phyloP scores from a whole-genome alignment of 2,888 invertebrate genomes.

The Callyntrura guangdongensis region DNA sequence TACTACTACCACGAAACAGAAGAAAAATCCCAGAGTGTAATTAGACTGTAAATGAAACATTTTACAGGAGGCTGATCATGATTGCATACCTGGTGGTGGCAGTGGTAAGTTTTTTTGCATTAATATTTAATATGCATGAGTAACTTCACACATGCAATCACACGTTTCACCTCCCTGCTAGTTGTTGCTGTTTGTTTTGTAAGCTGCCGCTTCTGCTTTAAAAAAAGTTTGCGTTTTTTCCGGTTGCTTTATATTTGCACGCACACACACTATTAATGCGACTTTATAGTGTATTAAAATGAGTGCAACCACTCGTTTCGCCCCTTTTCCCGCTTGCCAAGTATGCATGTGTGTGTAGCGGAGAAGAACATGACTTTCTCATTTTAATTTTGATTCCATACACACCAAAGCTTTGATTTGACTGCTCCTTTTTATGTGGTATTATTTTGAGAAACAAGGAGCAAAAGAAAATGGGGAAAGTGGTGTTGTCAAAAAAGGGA shows the following conservation, averaged over 20 bases:
- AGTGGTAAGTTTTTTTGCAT: constrained; percentile 24
- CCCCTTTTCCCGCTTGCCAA: neutral
- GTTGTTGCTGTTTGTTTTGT: constrained; percentile 5
- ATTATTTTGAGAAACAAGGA: neutral
- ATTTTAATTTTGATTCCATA: constrained; percentile 24
- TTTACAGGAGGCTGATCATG: constrained; percentile 22
- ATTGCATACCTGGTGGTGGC: constrained; percentile 25
- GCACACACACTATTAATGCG: no score
- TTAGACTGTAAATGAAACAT: constrained; percentile 51
- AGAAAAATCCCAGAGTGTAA: constrained; percentile 10
- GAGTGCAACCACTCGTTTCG: no score
- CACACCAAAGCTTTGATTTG: neutral
- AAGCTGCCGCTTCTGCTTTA: neutral
- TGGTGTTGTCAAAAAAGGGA: constrained; percentile 18
- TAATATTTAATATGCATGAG: constrained; percentile 49
- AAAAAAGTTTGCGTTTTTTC: neutral
- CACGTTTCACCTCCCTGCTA: neutral
- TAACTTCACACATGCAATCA: constrained; percentile 51
- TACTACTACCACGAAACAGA: neutral
- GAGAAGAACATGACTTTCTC: neutral
- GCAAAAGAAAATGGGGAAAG: constrained; percentile 23
- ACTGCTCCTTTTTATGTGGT: neutral
- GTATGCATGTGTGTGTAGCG: neutral
- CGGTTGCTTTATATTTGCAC: no score
- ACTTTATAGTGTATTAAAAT: no score